Percentiles rank a stretch among this genome's conserved stretches.
Conservation (phyloP, 1,140 invertebrate species). For the Sitodiplosis mosellana region DNA sequence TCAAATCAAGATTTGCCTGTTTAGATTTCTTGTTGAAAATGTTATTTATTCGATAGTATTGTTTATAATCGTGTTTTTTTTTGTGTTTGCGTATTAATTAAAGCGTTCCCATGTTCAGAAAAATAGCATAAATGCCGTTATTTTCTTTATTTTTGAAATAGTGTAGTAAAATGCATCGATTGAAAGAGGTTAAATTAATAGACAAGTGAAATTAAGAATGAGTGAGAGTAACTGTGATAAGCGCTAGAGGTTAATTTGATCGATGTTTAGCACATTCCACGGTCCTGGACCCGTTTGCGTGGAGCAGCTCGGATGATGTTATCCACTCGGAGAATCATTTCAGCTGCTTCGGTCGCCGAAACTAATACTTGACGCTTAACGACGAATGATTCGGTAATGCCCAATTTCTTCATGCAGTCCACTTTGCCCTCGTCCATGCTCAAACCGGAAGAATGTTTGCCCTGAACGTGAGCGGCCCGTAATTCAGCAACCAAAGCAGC, state of each 20-base stretch:
- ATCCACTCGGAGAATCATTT: conserved; percentile 97
- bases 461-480: conserved; percentile 71
- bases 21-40: too few species aligned
- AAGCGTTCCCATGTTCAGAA: too few species aligned
- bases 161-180: too few species aligned
- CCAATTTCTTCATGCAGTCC: conserved; percentile 72
- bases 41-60: too few species aligned
- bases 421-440: conserved; percentile 77
- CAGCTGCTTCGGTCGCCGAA: conserved; percentile 91
- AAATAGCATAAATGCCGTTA: too few species aligned
- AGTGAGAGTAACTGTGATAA: too few species aligned
- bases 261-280: conserved; percentile 55
- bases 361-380: conserved; percentile 91
- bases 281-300: conserved; percentile 70
- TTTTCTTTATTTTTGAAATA: too few species aligned
- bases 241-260: background rate
- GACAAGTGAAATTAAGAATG: too few species aligned
- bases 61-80: too few species aligned
- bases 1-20: too few species aligned
- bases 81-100: too few species aligned
- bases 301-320: conserved; percentile 93
- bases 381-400: conserved; percentile 91
- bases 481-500: conserved; percentile 83
- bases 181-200: too few species aligned
- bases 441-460: conserved; percentile 59